Evolutionary conservation across 2,888 invertebrate genomes (phyloP).

Genomic region (Ganaspis brasiliensis): DNA sequence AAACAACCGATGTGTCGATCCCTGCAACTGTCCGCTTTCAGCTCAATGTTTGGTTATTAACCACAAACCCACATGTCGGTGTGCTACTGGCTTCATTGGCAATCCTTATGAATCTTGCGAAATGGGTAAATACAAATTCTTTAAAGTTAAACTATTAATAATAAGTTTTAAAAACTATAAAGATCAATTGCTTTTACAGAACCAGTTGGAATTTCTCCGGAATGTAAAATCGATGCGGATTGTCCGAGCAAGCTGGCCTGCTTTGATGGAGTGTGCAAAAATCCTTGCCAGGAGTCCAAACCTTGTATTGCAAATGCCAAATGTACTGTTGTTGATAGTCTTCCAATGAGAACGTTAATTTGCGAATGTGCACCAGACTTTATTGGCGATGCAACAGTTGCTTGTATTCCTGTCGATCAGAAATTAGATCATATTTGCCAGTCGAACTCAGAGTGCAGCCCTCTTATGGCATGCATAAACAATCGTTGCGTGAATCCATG

Average conservation of each 20-base stretch:
- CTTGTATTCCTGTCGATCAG: constrained; percentile 85
- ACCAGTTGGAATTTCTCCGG: constrained; percentile 82
- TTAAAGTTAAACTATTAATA: neutral
- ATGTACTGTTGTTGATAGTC: constrained; percentile 92
- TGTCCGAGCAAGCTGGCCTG: constrained; percentile 94
- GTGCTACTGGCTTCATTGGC: constrained; percentile 91
- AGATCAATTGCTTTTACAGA: constrained; percentile 71
- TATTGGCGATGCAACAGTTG: constrained; percentile 92
- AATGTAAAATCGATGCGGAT: constrained; percentile 91
- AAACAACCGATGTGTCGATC: constrained; percentile 90
- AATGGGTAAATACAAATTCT: constrained; percentile 80
- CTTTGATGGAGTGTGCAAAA: constrained; percentile 89
- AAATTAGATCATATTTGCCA: constrained; percentile 84
- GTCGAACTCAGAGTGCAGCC: constrained; percentile 87
- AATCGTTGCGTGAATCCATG: constrained; percentile 91
- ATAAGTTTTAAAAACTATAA: constrained; percentile 9
- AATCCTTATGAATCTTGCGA: constrained; percentile 88
- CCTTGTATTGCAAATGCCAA: constrained; percentile 91
- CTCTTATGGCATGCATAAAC: constrained; percentile 87
- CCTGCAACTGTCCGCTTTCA: constrained; percentile 90
- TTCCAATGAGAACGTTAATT: constrained; percentile 93
- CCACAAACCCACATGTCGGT: constrained; percentile 90
- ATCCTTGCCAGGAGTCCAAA: constrained; percentile 89
- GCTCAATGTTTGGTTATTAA: constrained; percentile 90
- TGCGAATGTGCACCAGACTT: constrained; percentile 92